These are phyloP conservation scores for Eulemur albifrons DNA, from an alignment of 2,797 vertebrate genomes.

Conservation along the genomic window DNA sequence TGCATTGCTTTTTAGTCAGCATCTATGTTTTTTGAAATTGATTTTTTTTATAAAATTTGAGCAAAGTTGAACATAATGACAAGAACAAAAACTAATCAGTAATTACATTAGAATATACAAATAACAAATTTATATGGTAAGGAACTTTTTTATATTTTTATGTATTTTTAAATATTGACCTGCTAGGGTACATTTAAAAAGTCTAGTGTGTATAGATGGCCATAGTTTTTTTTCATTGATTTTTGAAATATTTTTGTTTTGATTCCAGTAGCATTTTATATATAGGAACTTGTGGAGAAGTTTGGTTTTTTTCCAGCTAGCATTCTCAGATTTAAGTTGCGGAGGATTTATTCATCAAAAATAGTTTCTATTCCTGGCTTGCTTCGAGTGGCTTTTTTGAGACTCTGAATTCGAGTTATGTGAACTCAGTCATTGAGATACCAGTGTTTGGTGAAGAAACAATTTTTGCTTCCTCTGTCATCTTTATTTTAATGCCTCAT, in stretches of 20 bases:
- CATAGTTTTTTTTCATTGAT: neutral
- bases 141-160: constrained; percentile 17
- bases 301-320: no score
- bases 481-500: neutral
- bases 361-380: neutral
- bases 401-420: neutral
- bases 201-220: neutral
- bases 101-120: neutral
- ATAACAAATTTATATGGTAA: constrained; percentile 1
- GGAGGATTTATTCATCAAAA: neutral
- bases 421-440: neutral
- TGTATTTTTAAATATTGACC: neutral
- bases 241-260: constrained; percentile 36
- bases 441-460: constrained; percentile 4
- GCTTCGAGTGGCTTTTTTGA: neutral
- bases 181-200: neutral
- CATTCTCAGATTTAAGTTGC: neutral
- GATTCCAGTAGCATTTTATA: constrained; percentile 21
- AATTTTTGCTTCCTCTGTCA: neutral
- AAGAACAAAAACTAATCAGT: neutral
- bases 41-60: neutral
- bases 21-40: neutral
- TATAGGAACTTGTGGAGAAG: neutral
- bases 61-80: neutral
- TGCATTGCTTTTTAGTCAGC: neutral